Evolutionary conservation across 2,888 invertebrate species (phyloP).

Genomic region (Callimorpha dominula): DNA sequence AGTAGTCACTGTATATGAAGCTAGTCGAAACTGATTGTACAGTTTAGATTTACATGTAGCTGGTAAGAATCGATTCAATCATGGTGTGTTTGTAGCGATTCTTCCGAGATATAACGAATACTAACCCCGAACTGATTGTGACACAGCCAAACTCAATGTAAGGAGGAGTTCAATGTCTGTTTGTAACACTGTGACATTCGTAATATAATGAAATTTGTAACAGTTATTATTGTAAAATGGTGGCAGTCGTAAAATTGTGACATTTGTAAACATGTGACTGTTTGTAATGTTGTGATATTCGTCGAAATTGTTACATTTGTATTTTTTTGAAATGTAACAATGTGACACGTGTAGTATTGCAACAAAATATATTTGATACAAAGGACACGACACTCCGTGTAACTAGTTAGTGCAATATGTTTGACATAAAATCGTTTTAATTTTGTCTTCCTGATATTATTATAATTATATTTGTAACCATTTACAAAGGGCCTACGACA

Average conservation of each 20-base stretch:
- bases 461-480: slow-evolving; percentile 59
- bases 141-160: neutral
- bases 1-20: slow-evolving; percentile 29
- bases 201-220: neutral
- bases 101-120: slow-evolving; percentile 36
- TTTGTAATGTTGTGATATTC: slow-evolving; percentile 10
- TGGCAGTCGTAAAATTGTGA: slow-evolving; percentile 15
- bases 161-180: neutral
- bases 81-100: slow-evolving; percentile 37
- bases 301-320: slow-evolving; percentile 5
- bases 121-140: slow-evolving; percentile 35
- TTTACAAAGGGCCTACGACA: slow-evolving; percentile 67
- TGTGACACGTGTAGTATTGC: neutral
- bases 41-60: slow-evolving; percentile 37
- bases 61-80: slow-evolving; percentile 46
- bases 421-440: slow-evolving; percentile 53
- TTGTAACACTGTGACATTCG: slow-evolving; percentile 8
- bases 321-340: slow-evolving; percentile 2
- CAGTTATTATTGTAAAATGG: slow-evolving; percentile 9
- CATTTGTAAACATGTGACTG: slow-evolving; percentile 4
- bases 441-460: slow-evolving; percentile 66
- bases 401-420: slow-evolving; percentile 63
- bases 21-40: slow-evolving; percentile 47
- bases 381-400: slow-evolving; percentile 32
- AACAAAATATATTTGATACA: slow-evolving; percentile 36